phyloP scores from a whole-genome alignment of 2,113 vertebrate genomes.

The Ovis aries region ARS-UI_Ramb_v3.0 NC_056054.1:108457501-108458000 shows the following conservation, averaged over 20 bases:
- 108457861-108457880: not conserved
- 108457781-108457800: not conserved
- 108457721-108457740: not conserved
- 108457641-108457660: not conserved
- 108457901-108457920: not conserved
- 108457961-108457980: not conserved
- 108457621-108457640: not conserved
- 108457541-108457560: not conserved
- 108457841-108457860: not conserved
- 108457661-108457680: not conserved
- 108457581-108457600: not conserved
- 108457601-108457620: not conserved
- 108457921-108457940: not conserved
- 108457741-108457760: not conserved
- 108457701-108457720: not conserved
- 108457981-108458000: not conserved
- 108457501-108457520: not conserved
- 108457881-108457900: not conserved
- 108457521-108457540: not conserved
- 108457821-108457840: not conserved
- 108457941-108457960: not conserved
- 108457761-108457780: not conserved
- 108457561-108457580: conserved; percentile 17
- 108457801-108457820: not conserved
- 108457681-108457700: not conserved